These are phyloP conservation scores for Capromys pilorides DNA, from an alignment of 2,797 vertebrate species.

Conservation along the genomic window DNA sequence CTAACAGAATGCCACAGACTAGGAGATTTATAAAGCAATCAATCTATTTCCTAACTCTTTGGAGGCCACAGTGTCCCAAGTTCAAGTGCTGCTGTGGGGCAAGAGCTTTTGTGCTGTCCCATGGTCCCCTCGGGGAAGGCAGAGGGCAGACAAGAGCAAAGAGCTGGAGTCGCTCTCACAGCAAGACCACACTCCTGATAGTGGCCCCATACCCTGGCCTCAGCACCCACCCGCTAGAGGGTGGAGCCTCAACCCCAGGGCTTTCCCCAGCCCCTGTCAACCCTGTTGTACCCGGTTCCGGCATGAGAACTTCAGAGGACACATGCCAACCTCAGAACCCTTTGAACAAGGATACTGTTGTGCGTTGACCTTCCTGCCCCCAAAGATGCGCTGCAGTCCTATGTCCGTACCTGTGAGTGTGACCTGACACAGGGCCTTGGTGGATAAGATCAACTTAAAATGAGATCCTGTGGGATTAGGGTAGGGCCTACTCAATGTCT, in stretches of 20 bases:
- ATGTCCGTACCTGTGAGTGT: not conserved
- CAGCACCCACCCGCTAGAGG: no score
- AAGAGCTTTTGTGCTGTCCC: no score
- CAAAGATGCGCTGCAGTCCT: not conserved
- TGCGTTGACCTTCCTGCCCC: not conserved
- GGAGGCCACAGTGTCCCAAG: not conserved
- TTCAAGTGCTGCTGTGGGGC: not conserved
- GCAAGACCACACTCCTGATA: not conserved
- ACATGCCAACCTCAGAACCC: not conserved
- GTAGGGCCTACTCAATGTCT: not conserved
- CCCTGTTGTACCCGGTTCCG: not conserved
- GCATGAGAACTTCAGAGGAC: not conserved
- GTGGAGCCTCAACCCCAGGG: not conserved
- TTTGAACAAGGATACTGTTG: not conserved
- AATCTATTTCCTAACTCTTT: not conserved
- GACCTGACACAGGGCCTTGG: not conserved
- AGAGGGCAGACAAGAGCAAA: not conserved
- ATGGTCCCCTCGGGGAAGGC: not conserved
- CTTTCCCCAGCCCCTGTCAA: not conserved
- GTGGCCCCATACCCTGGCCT: not conserved
- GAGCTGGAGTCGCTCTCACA: not conserved
- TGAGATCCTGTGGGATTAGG: not conserved
- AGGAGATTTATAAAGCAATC: not conserved
- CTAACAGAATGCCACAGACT: not conserved
- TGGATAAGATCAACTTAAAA: not conserved